Percentiles rank a stretch among this genome's conserved stretches.
Conservation (phyloP, 2,888 invertebrate species). For the Ennomos quercinarius region DNA sequence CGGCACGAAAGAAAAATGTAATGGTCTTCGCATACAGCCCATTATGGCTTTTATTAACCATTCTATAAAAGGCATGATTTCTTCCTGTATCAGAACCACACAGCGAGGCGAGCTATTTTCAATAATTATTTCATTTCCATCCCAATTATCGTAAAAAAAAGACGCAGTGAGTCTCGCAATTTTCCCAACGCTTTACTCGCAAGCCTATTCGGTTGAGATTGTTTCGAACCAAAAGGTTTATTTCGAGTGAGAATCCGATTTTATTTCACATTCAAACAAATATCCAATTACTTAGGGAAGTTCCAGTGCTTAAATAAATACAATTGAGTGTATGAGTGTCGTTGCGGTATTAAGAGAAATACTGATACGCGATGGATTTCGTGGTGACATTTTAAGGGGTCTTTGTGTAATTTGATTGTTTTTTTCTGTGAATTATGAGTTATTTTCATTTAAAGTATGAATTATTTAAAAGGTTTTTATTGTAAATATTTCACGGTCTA, state of each 20-base stretch:
- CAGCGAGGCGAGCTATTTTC: constrained; percentile 11
- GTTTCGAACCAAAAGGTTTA: constrained; percentile 57
- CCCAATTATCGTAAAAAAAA: constrained; percentile 46
- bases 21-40: constrained; percentile 8
- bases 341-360: constrained; percentile 47
- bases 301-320: constrained; percentile 38
- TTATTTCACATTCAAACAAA: constrained; percentile 65
- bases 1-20: constrained; percentile 25
- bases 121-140: constrained; percentile 32
- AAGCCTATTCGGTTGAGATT: constrained; percentile 40
- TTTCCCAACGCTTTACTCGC: constrained; percentile 37
- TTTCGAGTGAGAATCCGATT: constrained; percentile 57
- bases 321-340: constrained; percentile 50
- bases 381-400: neutral
- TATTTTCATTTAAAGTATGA: no score
- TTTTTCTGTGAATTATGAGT: no score
- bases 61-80: constrained; percentile 2
- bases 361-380: neutral
- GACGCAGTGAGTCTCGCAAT: constrained; percentile 37
- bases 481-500: no score
- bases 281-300: constrained; percentile 73
- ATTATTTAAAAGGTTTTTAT: no score
- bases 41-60: constrained; percentile 12
- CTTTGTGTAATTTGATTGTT: no score
- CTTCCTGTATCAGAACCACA: constrained; percentile 3